Base-by-base conservation (phyloP, 1,140 invertebrate genomes). In the Melipona quadrifasciata region DNA sequence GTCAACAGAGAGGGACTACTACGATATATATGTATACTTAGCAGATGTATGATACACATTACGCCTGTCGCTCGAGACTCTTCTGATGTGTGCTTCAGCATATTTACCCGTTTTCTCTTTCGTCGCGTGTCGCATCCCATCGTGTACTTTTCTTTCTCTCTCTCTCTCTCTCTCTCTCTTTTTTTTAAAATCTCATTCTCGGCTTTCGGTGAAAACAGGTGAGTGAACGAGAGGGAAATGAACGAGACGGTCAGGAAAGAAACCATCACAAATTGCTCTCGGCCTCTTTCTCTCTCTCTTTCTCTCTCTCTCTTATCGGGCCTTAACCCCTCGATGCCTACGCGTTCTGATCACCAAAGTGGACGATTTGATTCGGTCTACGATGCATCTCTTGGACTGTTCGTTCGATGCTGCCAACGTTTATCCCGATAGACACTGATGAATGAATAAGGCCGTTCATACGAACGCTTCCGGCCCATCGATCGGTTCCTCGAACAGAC, bases 211-310 rank as follows among this genome's bases (percentile, higher is more conserved):
- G 86, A 67, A 89, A 88, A 92, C 88, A 91, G 91, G 91, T 91
- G 93, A 92, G 89, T 91, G 93, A 92, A 89, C 90, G 91, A n/a
- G n/a, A n/a, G n/a, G 91, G 93, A 94, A 94, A 94, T 93, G 91
- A 94, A 92, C 86, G 90, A 92, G 91, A 93, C 91, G 90, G 89
- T 90, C 91, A 90, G 84, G 84, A 90, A 93, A 93, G 91, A 93
- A 94, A 92, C 93, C 91, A 93, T 90, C 91, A 93, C 92, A 93
- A 93, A 92, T 87, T 89, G 80, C 34, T 73, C 27, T 73, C 55
- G 64, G n/a, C 68, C n/a, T 8, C 24, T 47, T 75, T 73, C 58
- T 61, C n/a, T 53, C 55, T 75, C 57, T 24, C 51, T 27, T 24
- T 39, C 16, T 31, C 47, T 39, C 55, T 57, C 47, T 17, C 47